Conservation (phyloP, 2,113 vertebrate genomes). For the Silurus meridionalis region DNA sequence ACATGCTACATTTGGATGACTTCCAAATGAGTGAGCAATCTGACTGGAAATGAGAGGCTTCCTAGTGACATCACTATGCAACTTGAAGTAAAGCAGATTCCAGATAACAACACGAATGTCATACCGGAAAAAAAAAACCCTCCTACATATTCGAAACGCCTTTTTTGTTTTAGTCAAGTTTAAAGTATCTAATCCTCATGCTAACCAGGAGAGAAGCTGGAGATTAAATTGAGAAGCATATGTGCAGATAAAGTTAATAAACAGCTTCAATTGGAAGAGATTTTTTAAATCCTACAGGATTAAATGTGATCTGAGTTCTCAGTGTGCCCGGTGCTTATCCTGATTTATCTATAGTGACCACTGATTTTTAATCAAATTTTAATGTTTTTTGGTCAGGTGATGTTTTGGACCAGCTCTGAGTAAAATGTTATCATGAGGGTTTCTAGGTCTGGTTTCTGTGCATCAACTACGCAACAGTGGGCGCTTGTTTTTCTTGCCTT, state of each 20-base stretch:
- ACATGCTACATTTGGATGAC: background rate
- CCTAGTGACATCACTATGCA: background rate
- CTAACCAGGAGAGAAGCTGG: background rate
- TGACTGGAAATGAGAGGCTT: conserved; percentile 3
- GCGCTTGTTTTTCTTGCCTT: background rate
- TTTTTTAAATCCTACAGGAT: conserved; percentile 41
- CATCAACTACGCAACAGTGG: background rate
- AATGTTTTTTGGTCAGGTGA: background rate
- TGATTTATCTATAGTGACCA: background rate
- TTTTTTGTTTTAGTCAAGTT: background rate
- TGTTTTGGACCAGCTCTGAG: background rate
- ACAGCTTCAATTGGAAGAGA: conserved; percentile 42
- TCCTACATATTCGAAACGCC: too few relatives aligned
- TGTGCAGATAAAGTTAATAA: conserved; percentile 21
- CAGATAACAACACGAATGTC: background rate
- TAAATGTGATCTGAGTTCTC: background rate
- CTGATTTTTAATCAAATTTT: background rate
- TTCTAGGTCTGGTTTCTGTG: background rate
- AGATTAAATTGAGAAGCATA: conserved; percentile 36
- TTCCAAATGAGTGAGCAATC: background rate
- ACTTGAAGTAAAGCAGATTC: conserved; percentile 4
- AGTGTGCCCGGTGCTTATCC: background rate
- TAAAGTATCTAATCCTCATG: background rate
- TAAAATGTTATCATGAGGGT: background rate
- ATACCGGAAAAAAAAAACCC: background rate